Conservation (phyloP, 2,113 vertebrate species). For the Cyanistes caeruleus region DNA sequence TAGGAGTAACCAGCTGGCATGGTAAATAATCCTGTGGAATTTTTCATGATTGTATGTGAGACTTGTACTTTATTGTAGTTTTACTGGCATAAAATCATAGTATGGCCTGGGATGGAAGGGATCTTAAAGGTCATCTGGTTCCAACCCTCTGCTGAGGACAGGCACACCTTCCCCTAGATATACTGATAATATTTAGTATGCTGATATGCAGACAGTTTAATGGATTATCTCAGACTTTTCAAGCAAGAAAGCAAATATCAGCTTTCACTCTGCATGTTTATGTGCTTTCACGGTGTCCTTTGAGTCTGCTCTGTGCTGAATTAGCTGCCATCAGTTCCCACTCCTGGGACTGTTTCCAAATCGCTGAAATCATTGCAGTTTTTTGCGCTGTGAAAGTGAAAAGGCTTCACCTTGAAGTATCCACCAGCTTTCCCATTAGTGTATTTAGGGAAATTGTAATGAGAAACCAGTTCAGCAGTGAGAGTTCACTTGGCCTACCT, state of each 20-base stretch:
- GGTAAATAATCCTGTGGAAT: neutral
- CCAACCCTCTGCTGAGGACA: neutral
- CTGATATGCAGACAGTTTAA: neutral
- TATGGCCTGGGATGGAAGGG: neutral
- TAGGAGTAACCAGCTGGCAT: neutral
- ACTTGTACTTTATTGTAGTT: neutral
- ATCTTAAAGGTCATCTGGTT: neutral
- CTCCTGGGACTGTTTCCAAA: neutral
- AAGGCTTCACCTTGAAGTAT: neutral
- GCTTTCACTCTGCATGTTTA: neutral
- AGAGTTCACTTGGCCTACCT: neutral
- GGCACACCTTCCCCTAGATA: neutral
- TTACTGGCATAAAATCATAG: neutral
- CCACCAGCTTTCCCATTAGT: neutral
- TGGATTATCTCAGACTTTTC: neutral
- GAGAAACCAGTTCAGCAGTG: conserved; percentile 52
- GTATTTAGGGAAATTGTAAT: neutral
- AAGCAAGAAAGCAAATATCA: neutral
- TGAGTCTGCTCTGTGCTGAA: neutral
- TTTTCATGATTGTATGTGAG: fast-evolving
- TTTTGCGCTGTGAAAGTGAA: neutral
- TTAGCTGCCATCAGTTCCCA: neutral
- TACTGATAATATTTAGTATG: neutral
- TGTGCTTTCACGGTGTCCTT: neutral
- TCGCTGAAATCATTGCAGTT: neutral